phyloP scores from a whole-genome alignment of 2,113 vertebrate species.

The Zingel zingel region DNA sequence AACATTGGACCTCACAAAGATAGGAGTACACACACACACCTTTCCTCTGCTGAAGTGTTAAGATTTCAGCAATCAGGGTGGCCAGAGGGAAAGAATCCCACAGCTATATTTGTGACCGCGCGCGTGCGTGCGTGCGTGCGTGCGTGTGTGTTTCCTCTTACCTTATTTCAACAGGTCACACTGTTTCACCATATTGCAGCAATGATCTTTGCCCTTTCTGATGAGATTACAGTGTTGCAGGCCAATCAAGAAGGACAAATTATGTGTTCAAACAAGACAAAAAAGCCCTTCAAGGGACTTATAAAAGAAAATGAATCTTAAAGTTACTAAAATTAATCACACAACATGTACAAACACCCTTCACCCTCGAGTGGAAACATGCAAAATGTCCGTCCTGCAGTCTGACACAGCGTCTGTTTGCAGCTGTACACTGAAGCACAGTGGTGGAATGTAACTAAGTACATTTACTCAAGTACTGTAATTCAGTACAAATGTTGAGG shows the following conservation, averaged over 20 bases:
- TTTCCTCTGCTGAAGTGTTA: conserved; percentile 44
- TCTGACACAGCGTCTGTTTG: neutral
- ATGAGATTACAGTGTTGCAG: conserved; percentile 21
- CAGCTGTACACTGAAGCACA: neutral
- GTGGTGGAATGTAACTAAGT: too few species aligned
- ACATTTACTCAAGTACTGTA: too few species aligned
- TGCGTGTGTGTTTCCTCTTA: conserved; percentile 23
- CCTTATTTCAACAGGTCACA: conserved; percentile 27
- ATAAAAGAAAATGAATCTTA: neutral
- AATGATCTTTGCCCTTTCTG: conserved; percentile 20
- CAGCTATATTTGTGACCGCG: conserved; percentile 56
- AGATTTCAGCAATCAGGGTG: conserved; percentile 46
- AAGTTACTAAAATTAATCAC: neutral
- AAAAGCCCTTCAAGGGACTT: too few species aligned
- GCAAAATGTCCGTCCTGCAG: too few species aligned
- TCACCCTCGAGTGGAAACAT: neutral
- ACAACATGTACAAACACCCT: too few species aligned
- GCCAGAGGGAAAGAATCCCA: conserved; percentile 52
- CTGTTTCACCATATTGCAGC: neutral
- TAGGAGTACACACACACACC: neutral
- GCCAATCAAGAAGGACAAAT: neutral
- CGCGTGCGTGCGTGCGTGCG: neutral
- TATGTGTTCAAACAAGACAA: neutral
- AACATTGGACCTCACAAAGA: conserved; percentile 5
- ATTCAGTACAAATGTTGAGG: too few species aligned